Conservation (phyloP, 2,888 invertebrate genomes). For the Tetanocera ferruginea region DNA sequence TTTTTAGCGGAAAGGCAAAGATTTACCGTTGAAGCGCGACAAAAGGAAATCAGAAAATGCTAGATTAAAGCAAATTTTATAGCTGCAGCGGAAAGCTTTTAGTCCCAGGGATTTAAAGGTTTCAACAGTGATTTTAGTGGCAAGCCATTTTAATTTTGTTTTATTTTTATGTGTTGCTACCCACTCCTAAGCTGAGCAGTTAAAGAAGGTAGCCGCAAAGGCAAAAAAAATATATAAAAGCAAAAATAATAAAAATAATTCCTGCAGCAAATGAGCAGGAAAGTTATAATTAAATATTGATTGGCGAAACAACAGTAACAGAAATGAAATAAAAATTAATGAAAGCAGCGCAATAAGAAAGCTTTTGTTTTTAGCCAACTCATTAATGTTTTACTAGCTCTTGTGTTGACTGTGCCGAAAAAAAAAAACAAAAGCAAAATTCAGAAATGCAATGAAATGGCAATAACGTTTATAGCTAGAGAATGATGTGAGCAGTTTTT, state of each 20-base stretch:
- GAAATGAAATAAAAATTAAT: background rate
- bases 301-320: conserved; percentile 1
- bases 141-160: background rate
- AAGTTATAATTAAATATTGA: conserved; percentile 25
- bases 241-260: too few relatives aligned
- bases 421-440: too few relatives aligned
- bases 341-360: background rate
- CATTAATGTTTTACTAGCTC: too few relatives aligned
- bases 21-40: background rate
- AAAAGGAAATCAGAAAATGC: background rate
- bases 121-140: background rate
- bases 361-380: background rate
- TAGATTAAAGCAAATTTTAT: conserved; percentile 1
- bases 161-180: background rate
- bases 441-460: too few relatives aligned
- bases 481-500: too few relatives aligned
- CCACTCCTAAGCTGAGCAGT: background rate
- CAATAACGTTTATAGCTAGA: too few relatives aligned
- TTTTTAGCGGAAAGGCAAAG: background rate
- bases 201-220: background rate
- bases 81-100: background rate
- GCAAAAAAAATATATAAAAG: background rate
- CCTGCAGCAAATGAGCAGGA: background rate
- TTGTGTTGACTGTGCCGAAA: too few relatives aligned
- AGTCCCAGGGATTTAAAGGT: background rate